Evolutionary conservation across 2,113 vertebrate species (phyloP).

Genomic region (Mustela nigripes): DNA sequence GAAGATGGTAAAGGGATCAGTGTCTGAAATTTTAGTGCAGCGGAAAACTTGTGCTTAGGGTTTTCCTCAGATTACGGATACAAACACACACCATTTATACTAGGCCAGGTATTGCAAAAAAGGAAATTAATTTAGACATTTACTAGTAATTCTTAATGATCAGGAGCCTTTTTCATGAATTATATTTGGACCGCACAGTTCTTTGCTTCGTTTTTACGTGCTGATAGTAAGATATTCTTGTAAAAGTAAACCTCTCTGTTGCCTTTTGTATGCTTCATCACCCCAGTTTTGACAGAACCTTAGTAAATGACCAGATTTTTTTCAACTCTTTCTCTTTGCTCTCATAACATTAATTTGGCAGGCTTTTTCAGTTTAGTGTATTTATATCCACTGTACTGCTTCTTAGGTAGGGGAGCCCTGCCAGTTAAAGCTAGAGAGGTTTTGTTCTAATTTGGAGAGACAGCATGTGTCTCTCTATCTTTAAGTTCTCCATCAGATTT

Average conservation of each 20-base stretch:
- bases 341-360: not conserved
- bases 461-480: constrained; percentile 1
- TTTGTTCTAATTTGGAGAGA: constrained; percentile 72
- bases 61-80: not conserved
- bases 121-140: not conserved
- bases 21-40: not conserved
- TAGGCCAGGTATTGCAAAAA: not conserved
- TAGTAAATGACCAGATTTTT: not conserved
- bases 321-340: not conserved
- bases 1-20: not conserved
- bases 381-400: not conserved
- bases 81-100: not conserved
- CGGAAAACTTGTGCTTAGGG: not conserved
- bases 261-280: not conserved
- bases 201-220: not conserved
- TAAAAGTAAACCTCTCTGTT: not conserved
- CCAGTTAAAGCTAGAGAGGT: not conserved
- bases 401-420: not conserved
- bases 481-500: constrained; percentile 74
- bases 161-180: not conserved
- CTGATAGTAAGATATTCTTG: not conserved
- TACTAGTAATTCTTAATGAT: not conserved
- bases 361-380: not conserved
- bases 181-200: not conserved
- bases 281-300: not conserved